These are phyloP conservation scores for Parnassius apollo DNA, from an alignment of 2,888 invertebrate genomes.

Conservation along the genomic window DNA sequence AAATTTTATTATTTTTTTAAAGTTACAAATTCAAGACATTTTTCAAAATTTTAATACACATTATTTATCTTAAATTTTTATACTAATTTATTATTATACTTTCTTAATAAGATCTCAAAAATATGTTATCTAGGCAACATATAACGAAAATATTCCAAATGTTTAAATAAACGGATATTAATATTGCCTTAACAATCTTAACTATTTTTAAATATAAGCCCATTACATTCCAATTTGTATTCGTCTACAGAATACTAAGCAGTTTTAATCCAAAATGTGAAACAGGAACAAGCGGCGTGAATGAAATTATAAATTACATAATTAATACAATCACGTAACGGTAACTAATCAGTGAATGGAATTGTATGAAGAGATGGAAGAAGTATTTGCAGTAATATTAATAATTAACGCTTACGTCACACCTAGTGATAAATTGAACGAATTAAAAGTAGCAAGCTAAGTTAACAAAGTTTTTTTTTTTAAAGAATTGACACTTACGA, in stretches of 20 bases:
- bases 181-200: conserved; percentile 7
- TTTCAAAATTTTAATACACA: too few species aligned
- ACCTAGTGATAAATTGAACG: not conserved
- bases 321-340: conserved; percentile 54
- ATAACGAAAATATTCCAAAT: not conserved
- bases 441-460: not conserved
- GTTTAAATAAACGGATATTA: conserved; percentile 15
- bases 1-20: too few species aligned
- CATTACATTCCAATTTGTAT: conserved; percentile 18
- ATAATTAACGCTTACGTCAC: conserved; percentile 1
- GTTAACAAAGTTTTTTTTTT: too few species aligned
- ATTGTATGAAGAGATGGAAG: conserved; percentile 6
- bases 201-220: not conserved
- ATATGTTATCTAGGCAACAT: too few species aligned
- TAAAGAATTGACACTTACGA: too few species aligned
- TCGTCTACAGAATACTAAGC: conserved; percentile 27
- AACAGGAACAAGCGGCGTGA: conserved; percentile 56
- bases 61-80: too few species aligned
- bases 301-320: conserved; percentile 58
- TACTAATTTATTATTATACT: too few species aligned
- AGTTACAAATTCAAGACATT: too few species aligned
- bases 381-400: not conserved
- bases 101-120: too few species aligned
- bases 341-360: conserved; percentile 20
- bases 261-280: conserved; percentile 44